Base-by-base conservation (phyloP, 2,888 invertebrate genomes). In the Polietes domitor region DNA sequence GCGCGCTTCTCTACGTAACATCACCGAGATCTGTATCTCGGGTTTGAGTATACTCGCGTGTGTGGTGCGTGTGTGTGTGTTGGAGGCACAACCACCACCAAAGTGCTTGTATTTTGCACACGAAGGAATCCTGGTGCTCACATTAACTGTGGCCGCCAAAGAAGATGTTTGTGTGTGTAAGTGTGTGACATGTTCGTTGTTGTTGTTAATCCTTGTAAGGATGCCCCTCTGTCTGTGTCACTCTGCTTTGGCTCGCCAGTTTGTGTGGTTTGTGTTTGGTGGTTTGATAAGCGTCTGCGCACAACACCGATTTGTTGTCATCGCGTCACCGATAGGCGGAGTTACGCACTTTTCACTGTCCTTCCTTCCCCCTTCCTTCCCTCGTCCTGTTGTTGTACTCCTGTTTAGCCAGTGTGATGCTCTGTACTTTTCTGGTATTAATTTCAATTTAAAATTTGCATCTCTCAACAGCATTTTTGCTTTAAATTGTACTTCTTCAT, bases 301-400 rank as follows among this genome's bases (percentile, higher is more conserved):
- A 85, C 72, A 78, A 81, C 80, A 74, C 58, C 4, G 15, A 2
- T n/a, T 15, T 2, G 2, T 82, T 84, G 80, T 87, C 86, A 87
- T 87, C 87, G 87, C 75, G 4, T 75, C 70, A 58, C 80, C 12
- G 70, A 85, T 84, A 83, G 89, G 89, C 88, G 89, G 88, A 88
- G 88, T 87, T 85, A 88, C 86, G 87, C 85, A 88, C 85, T 85
- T 85, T 86, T 78, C 77, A 85, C 12, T 83, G 79, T 70, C 79
- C 26, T 41, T 75, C 71, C 37, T 75, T 63, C 37, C 19, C 26
- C 55, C 37, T 26, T 50, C n/a, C 12, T 7, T 15, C 24, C 24
- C 1, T 19, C 53, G 21, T 53, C 5, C n/a, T 21, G 53, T 21
- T 24, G 26, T 12, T 24, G 58, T 26, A 15, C 15, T 58, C n/a